These are phyloP conservation scores for Umimayanthus kanabou DNA, from an alignment of 92 coral and sea anemone species.

Conservation along the genomic window DNA sequence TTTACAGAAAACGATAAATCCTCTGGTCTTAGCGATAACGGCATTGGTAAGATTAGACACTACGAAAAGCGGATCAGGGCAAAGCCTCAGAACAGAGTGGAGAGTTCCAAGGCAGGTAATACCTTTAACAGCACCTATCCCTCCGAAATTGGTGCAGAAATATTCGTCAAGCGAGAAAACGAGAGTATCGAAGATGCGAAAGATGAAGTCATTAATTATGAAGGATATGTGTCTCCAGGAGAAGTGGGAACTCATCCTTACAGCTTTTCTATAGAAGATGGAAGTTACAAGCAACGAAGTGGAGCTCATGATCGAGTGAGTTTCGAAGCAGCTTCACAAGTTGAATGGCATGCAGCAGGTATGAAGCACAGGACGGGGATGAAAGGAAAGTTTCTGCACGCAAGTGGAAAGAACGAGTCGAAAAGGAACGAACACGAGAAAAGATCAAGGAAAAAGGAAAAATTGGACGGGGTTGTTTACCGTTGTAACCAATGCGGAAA, in stretches of 20 bases:
- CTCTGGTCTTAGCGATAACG: constrained; percentile 49
- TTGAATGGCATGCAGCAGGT: constrained; percentile 2
- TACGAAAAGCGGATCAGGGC: constrained; percentile 4
- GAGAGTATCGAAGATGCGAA: constrained; percentile 65
- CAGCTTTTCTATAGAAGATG: constrained; percentile 30
- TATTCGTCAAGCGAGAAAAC: constrained; percentile 61
- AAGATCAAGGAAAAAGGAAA: constrained; percentile 59
- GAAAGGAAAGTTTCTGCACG: constrained; percentile 20
- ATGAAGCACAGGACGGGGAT: neutral
- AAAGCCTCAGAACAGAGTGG: constrained; percentile 30
- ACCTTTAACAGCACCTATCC: constrained; percentile 64
- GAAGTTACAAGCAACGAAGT: neutral
- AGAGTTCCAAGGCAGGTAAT: constrained; percentile 24
- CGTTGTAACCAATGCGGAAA: constrained; percentile 96
- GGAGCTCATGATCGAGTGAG: constrained; percentile 1
- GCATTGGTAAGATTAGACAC: constrained; percentile 2
- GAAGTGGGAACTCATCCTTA: constrained; percentile 29
- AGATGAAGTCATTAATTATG: constrained; percentile 96
- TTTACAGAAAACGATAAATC: constrained; percentile 59
- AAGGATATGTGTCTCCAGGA: constrained; percentile 76
- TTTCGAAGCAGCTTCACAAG: neutral
- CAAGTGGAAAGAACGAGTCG: constrained; percentile 16
- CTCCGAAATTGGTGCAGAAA: constrained; percentile 58
- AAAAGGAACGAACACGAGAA: constrained; percentile 52
- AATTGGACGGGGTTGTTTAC: constrained; percentile 65